These are phyloP conservation scores for Megamerina dolium DNA, from an alignment of 2,888 invertebrate genomes.

Conservation along the genomic window DNA sequence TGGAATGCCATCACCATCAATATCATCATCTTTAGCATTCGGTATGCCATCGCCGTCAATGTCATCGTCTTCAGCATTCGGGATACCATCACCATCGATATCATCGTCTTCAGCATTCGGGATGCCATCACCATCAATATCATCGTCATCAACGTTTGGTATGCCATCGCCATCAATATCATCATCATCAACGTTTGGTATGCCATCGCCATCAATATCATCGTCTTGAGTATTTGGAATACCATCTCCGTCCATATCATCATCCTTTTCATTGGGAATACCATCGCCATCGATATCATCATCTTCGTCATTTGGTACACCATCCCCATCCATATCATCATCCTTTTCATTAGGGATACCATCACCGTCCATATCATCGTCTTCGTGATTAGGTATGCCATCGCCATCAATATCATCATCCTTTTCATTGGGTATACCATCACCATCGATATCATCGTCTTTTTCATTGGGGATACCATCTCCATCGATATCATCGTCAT, in stretches of 20 bases:
- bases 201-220: conserved; percentile 49
- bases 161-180: conserved; percentile 41
- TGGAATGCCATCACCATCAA: conserved; percentile 42
- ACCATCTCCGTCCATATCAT: conserved; percentile 50
- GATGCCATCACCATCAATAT: conserved; percentile 24
- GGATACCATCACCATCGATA: conserved; percentile 29
- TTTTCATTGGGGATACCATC: conserved; percentile 29
- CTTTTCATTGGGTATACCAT: conserved; percentile 39
- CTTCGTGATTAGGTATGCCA: conserved; percentile 32
- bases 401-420: conserved; percentile 31
- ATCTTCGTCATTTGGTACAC: conserved; percentile 43
- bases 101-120: conserved; percentile 21
- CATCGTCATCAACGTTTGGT: conserved; percentile 23
- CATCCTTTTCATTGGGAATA: conserved; percentile 42
- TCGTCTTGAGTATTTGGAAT: conserved; percentile 48
- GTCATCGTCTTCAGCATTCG: conserved; percentile 34
- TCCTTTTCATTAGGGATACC: conserved; percentile 43
- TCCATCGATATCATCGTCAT: conserved; percentile 29
- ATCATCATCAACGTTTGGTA: conserved; percentile 42
- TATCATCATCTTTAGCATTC: conserved; percentile 35
- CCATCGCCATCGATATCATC: conserved; percentile 42
- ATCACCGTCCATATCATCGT: conserved; percentile 34
- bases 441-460: conserved; percentile 29
- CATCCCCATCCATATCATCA: conserved; percentile 37
- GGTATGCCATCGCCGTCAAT: conserved; percentile 36